Base-by-base conservation (phyloP, 2,797 vertebrate species). In the Ispidina lecontei region DNA sequence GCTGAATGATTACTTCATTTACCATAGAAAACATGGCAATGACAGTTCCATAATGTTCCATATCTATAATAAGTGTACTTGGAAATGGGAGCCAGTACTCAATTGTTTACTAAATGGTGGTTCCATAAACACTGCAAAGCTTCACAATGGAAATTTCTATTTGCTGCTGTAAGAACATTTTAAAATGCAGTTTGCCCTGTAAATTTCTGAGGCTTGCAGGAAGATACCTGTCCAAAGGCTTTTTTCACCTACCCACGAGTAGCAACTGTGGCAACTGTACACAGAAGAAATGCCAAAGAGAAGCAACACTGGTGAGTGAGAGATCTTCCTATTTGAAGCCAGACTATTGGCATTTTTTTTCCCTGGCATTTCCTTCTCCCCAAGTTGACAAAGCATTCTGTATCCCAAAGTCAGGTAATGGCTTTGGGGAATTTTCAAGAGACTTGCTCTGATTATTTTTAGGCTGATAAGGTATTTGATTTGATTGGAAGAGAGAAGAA, bases 401-500 rank as follows among this genome's bases (percentile, higher is more conserved):
- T 43, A 62, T 39, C 37, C 37, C 71, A 73, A 81, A 93, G 60
- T 25, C 84, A 79, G 55, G 39, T 37, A 81, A 84, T 10, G 37
- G 49, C 46, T 77, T 56, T n/a, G 29, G 18, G 23, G 49, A 90
- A 94, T 35, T 91, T 68, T 93, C 86, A 87, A 47, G 64, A 90
- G 56, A 70, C 51, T 51, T 26, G 58, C 51, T 87, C 68, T 76
- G 54, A 87, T 90, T 92, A 92, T 83, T 80, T 90, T 89, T 52
- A 55, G 63, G 59, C 60, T 87, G 81, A 91, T 89, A 94, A 90
- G 41, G 71, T 73, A 84, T 87, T 85, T 82, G 65, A 87, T 85
- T 92, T 71, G 87, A 93, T 69, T 93, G 58, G 62, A 76, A 87
- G 64, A 80, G 51, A 58, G 58, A 71, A 71, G 41, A 64, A 44